A percentile compares a stretch with the other conserved stretches of the same genome.
Evolutionary conservation across 2,113 vertebrate species (phyloP).

Genomic region (Hystrix brachyura): DNA sequence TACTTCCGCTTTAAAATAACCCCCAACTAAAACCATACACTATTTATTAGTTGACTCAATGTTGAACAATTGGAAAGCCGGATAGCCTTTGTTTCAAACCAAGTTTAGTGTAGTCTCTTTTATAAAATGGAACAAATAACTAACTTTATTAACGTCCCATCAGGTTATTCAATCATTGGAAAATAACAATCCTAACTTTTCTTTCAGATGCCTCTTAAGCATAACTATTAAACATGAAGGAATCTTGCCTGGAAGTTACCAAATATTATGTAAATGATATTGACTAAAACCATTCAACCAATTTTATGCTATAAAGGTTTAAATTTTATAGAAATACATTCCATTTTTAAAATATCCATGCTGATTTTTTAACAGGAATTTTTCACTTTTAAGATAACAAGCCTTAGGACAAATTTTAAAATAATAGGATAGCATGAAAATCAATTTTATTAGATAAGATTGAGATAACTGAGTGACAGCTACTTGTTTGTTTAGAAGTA

Average conservation of each 20-base stretch:
- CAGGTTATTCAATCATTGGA: constrained; percentile 74
- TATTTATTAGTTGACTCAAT: constrained; percentile 13
- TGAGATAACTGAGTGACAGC: not conserved
- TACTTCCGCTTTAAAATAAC: constrained; percentile 63
- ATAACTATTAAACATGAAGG: constrained; percentile 62
- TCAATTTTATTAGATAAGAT: constrained; percentile 50
- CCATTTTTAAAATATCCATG: not conserved
- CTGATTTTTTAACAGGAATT: constrained; percentile 2
- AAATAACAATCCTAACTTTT: constrained; percentile 78
- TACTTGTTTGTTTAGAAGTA: constrained; percentile 11
- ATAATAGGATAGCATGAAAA: not conserved
- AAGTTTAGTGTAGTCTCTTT: constrained; percentile 39
- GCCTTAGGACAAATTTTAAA: constrained; percentile 46
- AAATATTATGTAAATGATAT: constrained; percentile 52
- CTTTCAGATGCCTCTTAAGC: constrained; percentile 72
- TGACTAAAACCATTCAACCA: constrained; percentile 22
- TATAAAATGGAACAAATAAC: constrained; percentile 71
- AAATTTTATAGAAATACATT: not conserved
- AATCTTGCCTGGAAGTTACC: constrained; percentile 19
- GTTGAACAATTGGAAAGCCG: constrained; percentile 41
- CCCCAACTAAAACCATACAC: constrained; percentile 29
- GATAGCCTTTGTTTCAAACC: constrained; percentile 4
- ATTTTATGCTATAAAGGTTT: not conserved
- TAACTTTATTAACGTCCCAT: constrained; percentile 56
- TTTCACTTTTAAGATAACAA: constrained; percentile 25